Percentiles rank a stretch among this genome's conserved stretches.
Evolutionary conservation across 2,888 invertebrate species (phyloP).

Genomic region (Mongoloraphidia duomilia): DNA sequence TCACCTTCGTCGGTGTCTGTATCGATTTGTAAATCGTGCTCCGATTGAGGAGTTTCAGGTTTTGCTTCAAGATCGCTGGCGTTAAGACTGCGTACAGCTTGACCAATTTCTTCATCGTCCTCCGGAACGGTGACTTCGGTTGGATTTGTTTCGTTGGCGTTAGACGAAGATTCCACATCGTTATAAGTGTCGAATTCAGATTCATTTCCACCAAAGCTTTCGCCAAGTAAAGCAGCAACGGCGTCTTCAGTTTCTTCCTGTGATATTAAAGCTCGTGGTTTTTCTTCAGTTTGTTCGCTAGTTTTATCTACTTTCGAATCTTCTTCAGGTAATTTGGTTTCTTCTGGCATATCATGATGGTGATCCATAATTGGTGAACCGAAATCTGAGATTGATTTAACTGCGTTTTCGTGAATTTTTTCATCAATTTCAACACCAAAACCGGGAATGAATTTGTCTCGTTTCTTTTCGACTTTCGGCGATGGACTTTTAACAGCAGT

Average conservation of each 20-base stretch:
- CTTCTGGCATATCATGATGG: constrained; percentile 11
- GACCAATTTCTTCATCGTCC: constrained; percentile 70
- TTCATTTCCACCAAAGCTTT: constrained; percentile 60
- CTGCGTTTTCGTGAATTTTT: constrained; percentile 61
- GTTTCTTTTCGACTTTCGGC: constrained; percentile 32
- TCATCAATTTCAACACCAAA: constrained; percentile 52
- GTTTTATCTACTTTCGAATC: constrained; percentile 27
- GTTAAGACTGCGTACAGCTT: constrained; percentile 68
- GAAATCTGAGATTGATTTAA: constrained; percentile 60
- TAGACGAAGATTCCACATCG: constrained; percentile 21
- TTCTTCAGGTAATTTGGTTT: constrained; percentile 16
- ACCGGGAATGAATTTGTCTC: constrained; percentile 50
- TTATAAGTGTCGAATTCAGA: constrained; percentile 40
- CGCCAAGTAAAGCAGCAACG: constrained; percentile 73
- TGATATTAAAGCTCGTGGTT: constrained; percentile 69
- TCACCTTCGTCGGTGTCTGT: constrained; percentile 70
- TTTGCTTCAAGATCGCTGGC: constrained; percentile 53
- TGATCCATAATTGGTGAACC: constrained; percentile 23
- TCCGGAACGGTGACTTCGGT: constrained; percentile 33
- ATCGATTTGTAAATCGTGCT: constrained; percentile 70
- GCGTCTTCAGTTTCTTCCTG: constrained; percentile 90
- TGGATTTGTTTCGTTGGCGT: constrained; percentile 29
- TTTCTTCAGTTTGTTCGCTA: constrained; percentile 45
- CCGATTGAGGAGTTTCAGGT: constrained; percentile 74
- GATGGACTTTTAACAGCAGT: constrained; percentile 13